Evolutionary conservation across 1,140 invertebrate species (phyloP).

Genomic region (Bombus soroeensis): DNA sequence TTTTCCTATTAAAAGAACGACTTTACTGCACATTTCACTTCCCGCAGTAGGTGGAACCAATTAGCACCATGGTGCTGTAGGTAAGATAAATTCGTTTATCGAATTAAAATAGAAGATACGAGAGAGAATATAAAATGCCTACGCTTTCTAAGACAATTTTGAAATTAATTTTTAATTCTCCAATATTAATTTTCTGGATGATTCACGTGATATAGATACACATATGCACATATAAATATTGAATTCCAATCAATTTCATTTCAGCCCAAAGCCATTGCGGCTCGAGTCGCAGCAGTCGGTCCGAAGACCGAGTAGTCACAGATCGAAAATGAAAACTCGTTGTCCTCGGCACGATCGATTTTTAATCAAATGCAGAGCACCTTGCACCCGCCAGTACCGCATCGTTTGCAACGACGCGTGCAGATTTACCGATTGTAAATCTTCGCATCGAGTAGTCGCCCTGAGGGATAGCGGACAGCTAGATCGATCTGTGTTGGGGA

Average conservation of each 20-base stretch:
- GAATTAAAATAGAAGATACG: too few relatives aligned
- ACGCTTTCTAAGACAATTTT: too few relatives aligned
- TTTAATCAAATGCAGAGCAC: constrained; percentile 47
- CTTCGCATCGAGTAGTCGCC: constrained; percentile 36
- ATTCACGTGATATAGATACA: neutral
- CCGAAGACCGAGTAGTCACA: neutral
- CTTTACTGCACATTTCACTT: too few relatives aligned
- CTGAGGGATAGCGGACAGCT: constrained; percentile 52
- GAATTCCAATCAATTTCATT: constrained; percentile 12
- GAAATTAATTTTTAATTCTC: constrained; percentile 1
- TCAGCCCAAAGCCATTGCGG: neutral
- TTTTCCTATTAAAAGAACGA: too few relatives aligned
- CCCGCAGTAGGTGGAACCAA: too few relatives aligned
- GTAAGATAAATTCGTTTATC: too few relatives aligned
- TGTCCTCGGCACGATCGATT: constrained; percentile 27
- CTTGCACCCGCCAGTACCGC: neutral
- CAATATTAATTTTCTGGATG: neutral
- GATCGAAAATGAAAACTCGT: constrained; percentile 20
- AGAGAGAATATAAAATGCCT: too few relatives aligned
- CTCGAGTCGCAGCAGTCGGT: neutral
- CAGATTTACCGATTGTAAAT: constrained; percentile 45
- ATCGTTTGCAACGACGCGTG: neutral
- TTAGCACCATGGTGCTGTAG: too few relatives aligned
- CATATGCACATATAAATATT: too few relatives aligned
- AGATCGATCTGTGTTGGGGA: constrained; percentile 23